phyloP scores from a whole-genome alignment of 2,888 invertebrate species.

The Phlogophora meticulosa region DNA sequence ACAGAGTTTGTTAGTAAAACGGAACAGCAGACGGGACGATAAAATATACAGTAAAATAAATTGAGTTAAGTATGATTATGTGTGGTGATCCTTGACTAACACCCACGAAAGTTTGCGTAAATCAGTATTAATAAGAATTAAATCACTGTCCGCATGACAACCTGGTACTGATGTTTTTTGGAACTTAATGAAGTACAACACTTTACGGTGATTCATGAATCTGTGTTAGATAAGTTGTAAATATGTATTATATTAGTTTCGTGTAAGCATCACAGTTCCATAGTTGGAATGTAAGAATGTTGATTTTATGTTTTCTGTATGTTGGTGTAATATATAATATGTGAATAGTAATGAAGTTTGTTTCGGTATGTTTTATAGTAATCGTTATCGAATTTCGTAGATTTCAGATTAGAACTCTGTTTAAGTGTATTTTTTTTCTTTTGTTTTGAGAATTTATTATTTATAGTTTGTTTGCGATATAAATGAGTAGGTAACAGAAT shows the following conservation, averaged over 20 bases:
- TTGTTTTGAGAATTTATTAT: conserved; percentile 15
- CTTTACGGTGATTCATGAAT: conserved; percentile 72
- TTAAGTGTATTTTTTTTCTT: conserved; percentile 15
- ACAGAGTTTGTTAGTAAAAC: conserved; percentile 56
- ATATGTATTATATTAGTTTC: conserved; percentile 71
- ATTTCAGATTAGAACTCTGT: conserved; percentile 27
- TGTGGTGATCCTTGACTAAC: conserved; percentile 35
- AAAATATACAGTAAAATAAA: conserved; percentile 49
- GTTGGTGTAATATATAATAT: conserved; percentile 49
- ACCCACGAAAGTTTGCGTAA: conserved; percentile 52
- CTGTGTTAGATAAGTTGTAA: conserved; percentile 76
- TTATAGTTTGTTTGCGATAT: conserved; percentile 24
- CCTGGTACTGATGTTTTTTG: conserved; percentile 51
- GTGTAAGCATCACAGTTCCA: conserved; percentile 75
- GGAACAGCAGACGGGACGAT: conserved; percentile 50
- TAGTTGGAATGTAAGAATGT: conserved; percentile 57
- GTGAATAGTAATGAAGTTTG: conserved; percentile 48
- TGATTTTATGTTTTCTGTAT: conserved; percentile 59
- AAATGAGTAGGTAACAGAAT: background rate
- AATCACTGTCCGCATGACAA: conserved; percentile 65
- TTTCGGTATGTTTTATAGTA: conserved; percentile 39
- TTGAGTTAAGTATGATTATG: conserved; percentile 41
- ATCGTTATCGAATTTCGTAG: conserved; percentile 45
- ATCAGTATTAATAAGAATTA: conserved; percentile 77
- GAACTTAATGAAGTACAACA: conserved; percentile 59